Conservation (phyloP, 1,140 invertebrate genomes). For the Bombyx mori region DNA sequence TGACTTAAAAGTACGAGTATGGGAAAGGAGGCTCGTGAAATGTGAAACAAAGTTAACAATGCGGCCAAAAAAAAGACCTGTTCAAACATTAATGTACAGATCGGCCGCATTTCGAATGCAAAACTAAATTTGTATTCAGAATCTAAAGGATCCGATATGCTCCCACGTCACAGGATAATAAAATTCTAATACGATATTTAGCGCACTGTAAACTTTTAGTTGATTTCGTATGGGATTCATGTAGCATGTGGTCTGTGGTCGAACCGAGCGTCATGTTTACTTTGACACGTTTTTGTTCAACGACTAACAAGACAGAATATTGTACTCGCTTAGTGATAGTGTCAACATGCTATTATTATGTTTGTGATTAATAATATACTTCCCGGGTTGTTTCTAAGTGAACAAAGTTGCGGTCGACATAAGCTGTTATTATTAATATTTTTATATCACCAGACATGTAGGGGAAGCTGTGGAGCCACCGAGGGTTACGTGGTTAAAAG, state of each 20-base stretch:
- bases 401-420: not conserved
- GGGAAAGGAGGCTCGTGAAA: not conserved
- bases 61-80: too few species aligned
- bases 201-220: slow-evolving; percentile 12
- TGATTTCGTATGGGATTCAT: slow-evolving; percentile 8
- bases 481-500: too few species aligned
- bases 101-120: too few species aligned
- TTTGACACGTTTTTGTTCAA: slow-evolving; percentile 60
- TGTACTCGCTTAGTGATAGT: slow-evolving; percentile 55
- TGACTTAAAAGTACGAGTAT: slow-evolving; percentile 2
- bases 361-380: slow-evolving; percentile 41
- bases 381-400: slow-evolving; percentile 12
- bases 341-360: slow-evolving; percentile 56
- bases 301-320: slow-evolving; percentile 56
- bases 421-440: too few species aligned
- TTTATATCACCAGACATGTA: too few species aligned
- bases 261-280: slow-evolving; percentile 43
- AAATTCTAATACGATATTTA: too few species aligned
- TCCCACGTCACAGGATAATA: too few species aligned
- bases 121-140: too few species aligned
- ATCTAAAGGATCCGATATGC: too few species aligned
- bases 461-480: too few species aligned
- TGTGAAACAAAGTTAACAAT: too few species aligned
- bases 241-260: slow-evolving; percentile 32
- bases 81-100: too few species aligned